Base-by-base conservation (phyloP, 2,797 vertebrate species). In the Ambastaia sidthimunki region DNA sequence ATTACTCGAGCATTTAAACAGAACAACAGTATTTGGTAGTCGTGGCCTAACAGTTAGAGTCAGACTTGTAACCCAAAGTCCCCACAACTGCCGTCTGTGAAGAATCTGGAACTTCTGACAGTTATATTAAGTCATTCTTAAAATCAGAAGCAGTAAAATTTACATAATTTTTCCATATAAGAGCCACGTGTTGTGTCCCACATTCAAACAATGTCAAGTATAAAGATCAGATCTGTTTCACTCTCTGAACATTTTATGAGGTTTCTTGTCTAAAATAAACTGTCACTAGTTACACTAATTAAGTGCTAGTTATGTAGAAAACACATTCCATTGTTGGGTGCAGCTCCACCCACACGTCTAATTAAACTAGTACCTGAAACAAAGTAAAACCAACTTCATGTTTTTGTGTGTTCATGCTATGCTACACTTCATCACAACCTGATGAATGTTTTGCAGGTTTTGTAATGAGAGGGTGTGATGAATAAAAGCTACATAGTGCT, bases 271-370 rank as follows among this genome's bases (percentile, higher is more conserved):
- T 85, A 81, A 78, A 84, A 89, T 55, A 15, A 82, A 82, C 50
- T 67, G 77, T 84, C 88, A 92, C 83, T 92, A 92, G 92, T 93
- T 89, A 90, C 82, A 80, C 85, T 88, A 90, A 77, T 5, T 6
- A 19, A 74, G 80, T 87, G 89, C 54, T 85, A 85, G 86, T 74
- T 57, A 4, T 7, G 7, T 7, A 59, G 28, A 80, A 66, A 74
- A 80, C 82, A 75, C 84, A 85, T 88, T 86, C 85, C 84, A 85
- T 41, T 78, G 72, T 37, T 66, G 82, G 77, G 69, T 48, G 74
- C 82, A 87, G 86, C 88, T 87, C 83, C 89, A 88, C 83, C 79
- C 18, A 78, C 89, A 88, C 82, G 85, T 90, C 87, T 91, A 79
- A 92, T 92, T 88, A 90, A 76, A 57, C 23, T 19, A 71, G 70